Evolutionary conservation across 2,888 invertebrate genomes (phyloP), one percentile per base, ranked within the genome.

Genomic region (Scaptomyza caliginosa): DNA sequence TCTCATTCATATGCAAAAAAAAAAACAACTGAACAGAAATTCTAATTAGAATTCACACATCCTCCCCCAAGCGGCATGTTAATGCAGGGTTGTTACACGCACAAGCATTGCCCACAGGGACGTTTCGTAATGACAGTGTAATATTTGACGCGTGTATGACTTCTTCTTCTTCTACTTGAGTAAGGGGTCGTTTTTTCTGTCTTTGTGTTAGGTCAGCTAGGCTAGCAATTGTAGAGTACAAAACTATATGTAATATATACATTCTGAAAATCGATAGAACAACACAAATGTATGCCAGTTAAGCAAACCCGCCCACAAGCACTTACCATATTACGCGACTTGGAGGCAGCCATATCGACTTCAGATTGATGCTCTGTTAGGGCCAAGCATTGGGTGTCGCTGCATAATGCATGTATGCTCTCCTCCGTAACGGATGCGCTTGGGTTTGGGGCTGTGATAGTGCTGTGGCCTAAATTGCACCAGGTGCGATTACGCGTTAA

Each of bases 401-500:
- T 67, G 72, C 81, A 80, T 80, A 86, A 56, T 60, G 64, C 80
- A 68, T 76, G 28, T 26, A 8, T 26, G 60, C 8, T 39, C 17
- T 56, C 24, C 19, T 46, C 55, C 26, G 65, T 59, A 64, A 54
- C 24, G 45, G 55, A 38, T 50, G 32, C n/a, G 11, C 3, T 30
- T 30, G 30, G 13, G 3, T 63, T 56, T 66, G 59, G 16, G 45
- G 55, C 32, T 50, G 46, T 52, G 52, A 79, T 77, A 86, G 86
- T 84, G 67, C 77, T 86, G 71, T 71, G 63, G 50, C 77, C 77
- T 62, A 73, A 71, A 81, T 81, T 73, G 72, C 72, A 72, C 57
- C 77, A 82, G 77, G 74, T 86, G 70, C 78, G 89, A 82, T 66
- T 82, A 56, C 86, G 89, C 64, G 76, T 76, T 21, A 86, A 58